phyloP scores from a whole-genome alignment of 2,797 vertebrate genomes.

The Harpagifer antarcticus region DNA sequence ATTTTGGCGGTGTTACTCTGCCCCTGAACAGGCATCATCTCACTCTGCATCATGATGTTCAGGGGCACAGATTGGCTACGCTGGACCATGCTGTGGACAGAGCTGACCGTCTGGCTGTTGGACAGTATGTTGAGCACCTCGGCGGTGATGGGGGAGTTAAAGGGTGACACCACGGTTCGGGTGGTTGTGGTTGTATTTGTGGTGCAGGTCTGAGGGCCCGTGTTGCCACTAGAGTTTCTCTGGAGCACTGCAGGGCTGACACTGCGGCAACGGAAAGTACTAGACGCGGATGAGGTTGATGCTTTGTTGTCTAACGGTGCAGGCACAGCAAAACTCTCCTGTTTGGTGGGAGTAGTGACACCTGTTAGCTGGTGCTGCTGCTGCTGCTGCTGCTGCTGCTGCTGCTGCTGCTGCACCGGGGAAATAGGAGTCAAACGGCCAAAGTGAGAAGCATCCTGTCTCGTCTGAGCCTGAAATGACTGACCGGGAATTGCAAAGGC shows the following conservation, averaged over 20 bases:
- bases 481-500: constrained; percentile 97
- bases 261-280: constrained; percentile 94
- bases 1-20: constrained; percentile 92
- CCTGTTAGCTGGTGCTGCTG: constrained; percentile 50
- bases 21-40: constrained; percentile 90
- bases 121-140: constrained; percentile 93
- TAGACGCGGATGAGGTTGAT: constrained; percentile 84
- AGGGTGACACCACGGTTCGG: constrained; percentile 89
- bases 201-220: constrained; percentile 85
- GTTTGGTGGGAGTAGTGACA: constrained; percentile 86
- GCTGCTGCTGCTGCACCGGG: constrained; percentile 82
- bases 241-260: constrained; percentile 98
- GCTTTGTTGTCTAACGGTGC: constrained; percentile 95
- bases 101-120: constrained; percentile 87
- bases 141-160: constrained; percentile 91
- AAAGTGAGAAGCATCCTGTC: constrained; percentile 90
- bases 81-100: constrained; percentile 93
- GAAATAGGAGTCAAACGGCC: constrained; percentile 93
- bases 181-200: constrained; percentile 81
- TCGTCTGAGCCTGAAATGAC: constrained; percentile 91
- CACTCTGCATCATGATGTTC: constrained; percentile 99
- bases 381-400: constrained; percentile 45
- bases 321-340: constrained; percentile 98
- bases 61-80: constrained; percentile 97
- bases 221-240: constrained; percentile 95